Conservation (phyloP, 92 coral and sea anemone species). For the Nematostella vectensis region DNA sequence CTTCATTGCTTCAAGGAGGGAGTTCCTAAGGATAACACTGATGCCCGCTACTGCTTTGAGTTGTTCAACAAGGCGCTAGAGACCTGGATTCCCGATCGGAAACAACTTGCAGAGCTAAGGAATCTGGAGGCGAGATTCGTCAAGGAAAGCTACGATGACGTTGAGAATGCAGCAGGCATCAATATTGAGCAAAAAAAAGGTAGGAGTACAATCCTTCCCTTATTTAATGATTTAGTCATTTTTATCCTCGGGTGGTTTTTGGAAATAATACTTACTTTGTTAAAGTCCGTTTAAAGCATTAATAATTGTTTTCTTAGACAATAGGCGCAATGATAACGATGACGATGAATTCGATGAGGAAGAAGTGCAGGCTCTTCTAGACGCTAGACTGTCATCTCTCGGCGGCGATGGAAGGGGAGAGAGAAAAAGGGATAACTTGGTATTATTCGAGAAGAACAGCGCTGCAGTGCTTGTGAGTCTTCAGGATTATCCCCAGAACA, state of each 20-base stretch:
- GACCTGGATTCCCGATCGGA: not conserved
- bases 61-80: not conserved
- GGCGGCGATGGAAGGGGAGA: not conserved
- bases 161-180: not conserved
- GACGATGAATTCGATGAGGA: constrained; percentile 1
- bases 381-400: not conserved
- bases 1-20: not conserved
- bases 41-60: not conserved
- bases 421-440: not conserved
- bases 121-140: not conserved
- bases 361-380: not conserved
- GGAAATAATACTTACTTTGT: no score
- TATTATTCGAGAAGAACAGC: constrained; percentile 1
- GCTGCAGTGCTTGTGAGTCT: not conserved
- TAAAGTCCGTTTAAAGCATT: no score
- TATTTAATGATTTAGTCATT: no score
- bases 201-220: not conserved
- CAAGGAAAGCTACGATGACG: not conserved
- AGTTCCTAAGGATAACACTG: not conserved
- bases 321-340: not conserved
- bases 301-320: no score
- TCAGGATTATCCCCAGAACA: constrained; percentile 14
- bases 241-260: no score
- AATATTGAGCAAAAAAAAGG: not conserved
- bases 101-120: not conserved